These are phyloP conservation scores for Pangasianodon hypophthalmus DNA, from an alignment of 2,113 vertebrate genomes.

Conservation along the genomic window DNA sequence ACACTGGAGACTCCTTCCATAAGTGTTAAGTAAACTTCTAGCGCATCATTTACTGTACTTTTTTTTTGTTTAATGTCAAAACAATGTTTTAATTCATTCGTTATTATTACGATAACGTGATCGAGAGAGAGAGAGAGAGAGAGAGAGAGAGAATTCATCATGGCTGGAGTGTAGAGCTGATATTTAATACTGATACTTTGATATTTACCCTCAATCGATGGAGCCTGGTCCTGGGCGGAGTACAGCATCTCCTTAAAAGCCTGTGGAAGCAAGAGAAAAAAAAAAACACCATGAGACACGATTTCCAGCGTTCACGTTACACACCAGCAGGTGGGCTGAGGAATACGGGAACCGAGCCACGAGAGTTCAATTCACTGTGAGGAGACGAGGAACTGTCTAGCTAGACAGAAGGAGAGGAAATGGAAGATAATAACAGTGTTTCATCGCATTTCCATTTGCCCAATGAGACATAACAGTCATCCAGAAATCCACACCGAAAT, in stretches of 20 bases:
- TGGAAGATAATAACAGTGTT: constrained; percentile 18
- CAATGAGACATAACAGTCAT: neutral
- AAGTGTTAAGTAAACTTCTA: too few relatives aligned
- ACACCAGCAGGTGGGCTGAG: constrained; percentile 38
- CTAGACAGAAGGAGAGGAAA: constrained; percentile 30
- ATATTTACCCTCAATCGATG: constrained; percentile 87
- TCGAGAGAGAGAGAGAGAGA: neutral
- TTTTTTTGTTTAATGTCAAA: too few relatives aligned
- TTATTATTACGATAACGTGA: neutral
- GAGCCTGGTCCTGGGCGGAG: constrained; percentile 97
- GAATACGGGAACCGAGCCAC: constrained; percentile 30
- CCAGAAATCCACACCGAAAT: neutral
- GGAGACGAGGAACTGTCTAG: constrained; percentile 36
- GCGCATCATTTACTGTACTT: too few relatives aligned
- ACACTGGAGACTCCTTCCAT: too few relatives aligned
- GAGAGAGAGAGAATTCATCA: neutral
- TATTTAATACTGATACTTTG: neutral
- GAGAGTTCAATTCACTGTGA: constrained; percentile 2
- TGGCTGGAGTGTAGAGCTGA: neutral
- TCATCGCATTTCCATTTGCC: neutral
- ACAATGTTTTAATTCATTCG: neutral
- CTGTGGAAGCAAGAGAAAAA: constrained; percentile 66
- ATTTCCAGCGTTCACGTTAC: constrained; percentile 34
- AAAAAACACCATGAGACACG: constrained; percentile 11
- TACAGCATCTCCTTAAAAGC: constrained; percentile 99